Evolutionary conservation across 2,113 vertebrate species (phyloP), one percentile per base, ranked within the genome.

Genomic region (Silurus meridionalis): DNA sequence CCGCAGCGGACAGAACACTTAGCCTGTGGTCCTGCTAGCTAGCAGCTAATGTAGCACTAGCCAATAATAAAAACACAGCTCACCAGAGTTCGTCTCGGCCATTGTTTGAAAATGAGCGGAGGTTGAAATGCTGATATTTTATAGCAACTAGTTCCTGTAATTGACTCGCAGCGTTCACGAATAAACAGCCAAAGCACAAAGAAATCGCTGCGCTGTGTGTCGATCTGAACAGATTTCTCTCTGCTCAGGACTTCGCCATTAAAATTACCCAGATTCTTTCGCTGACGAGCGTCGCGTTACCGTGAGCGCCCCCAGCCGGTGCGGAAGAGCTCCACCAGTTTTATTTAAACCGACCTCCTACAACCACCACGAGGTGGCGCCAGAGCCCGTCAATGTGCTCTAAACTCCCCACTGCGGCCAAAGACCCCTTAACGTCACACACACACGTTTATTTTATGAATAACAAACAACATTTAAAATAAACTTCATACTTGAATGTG

Each of bases 61-160:
- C 37, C 82, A 25, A 71, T 60, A 19, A 66, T 72, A 64, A 23
- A 87, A 60, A 58, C 66, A 21, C 48, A 21, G 46, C 89, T 86
- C 67, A 90, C 89, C 89, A 64, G 82, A 81, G 78, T 83, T 80
- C 0, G 69, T 86, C 71, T 90, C 89, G 17, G 89, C 86, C 89
- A 89, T 89, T 67, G 72, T 53, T 21, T 61, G 28, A 83, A 72
- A 74, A 3, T 11, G 11, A 19, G 10, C 19, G 60, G 58, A 13
- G 23, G 46, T 77, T 46, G 37, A 63, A 81, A 77, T 23, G 14
- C 7, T 13, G 23, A 23, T 86, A 67, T 67, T 77, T 74, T 69
- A 23, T 28, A 28, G 10, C 25, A 52, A 67, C 23, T 46, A 1
- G n/a, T 55, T 23, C 21, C 19, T 28, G 23, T 25, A 8, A 57